These are phyloP conservation scores for Drosophila carrolli DNA, from an alignment of 1,140 invertebrate species.

Conservation along the genomic window DNA sequence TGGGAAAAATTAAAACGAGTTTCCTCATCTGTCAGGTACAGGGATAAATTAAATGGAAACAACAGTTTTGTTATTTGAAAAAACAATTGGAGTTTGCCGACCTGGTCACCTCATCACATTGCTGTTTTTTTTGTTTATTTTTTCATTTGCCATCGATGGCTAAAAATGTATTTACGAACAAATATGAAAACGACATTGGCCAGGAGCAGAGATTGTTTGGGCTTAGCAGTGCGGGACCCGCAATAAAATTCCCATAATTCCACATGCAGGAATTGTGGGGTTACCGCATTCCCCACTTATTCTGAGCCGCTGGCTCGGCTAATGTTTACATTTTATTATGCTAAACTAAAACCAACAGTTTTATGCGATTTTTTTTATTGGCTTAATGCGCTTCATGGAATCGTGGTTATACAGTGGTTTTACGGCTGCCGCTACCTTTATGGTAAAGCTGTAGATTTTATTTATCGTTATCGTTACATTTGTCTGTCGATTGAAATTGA, in stretches of 20 bases:
- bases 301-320: slow-evolving; percentile 28
- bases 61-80: slow-evolving; percentile 45
- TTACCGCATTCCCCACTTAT: slow-evolving; percentile 8
- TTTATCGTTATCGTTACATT: slow-evolving; percentile 37
- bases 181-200: slow-evolving; percentile 46
- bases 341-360: slow-evolving; percentile 69
- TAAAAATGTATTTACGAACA: slow-evolving; percentile 61
- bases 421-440: slow-evolving; percentile 29
- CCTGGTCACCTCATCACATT: slow-evolving; percentile 9
- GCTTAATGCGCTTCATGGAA: slow-evolving; percentile 35
- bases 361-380: slow-evolving; percentile 67
- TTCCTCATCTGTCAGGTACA: slow-evolving; percentile 36
- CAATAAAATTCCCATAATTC: slow-evolving; percentile 68
- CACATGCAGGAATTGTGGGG: slow-evolving; percentile 13
- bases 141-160: slow-evolving; percentile 50
- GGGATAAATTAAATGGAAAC: slow-evolving; percentile 19
- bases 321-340: slow-evolving; percentile 72
- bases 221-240: slow-evolving; percentile 23
- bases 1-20: slow-evolving; percentile 37
- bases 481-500: slow-evolving; percentile 64
- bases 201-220: slow-evolving; percentile 6
- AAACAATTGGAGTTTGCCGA: slow-evolving; percentile 36
- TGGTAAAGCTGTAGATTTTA: slow-evolving; percentile 7
- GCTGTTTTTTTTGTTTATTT: slow-evolving; percentile 30
- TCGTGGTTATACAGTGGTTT: slow-evolving; percentile 41